Evolutionary conservation across 2,797 vertebrate species (phyloP).

Genomic region (Macroramphosus scolopax): DNA sequence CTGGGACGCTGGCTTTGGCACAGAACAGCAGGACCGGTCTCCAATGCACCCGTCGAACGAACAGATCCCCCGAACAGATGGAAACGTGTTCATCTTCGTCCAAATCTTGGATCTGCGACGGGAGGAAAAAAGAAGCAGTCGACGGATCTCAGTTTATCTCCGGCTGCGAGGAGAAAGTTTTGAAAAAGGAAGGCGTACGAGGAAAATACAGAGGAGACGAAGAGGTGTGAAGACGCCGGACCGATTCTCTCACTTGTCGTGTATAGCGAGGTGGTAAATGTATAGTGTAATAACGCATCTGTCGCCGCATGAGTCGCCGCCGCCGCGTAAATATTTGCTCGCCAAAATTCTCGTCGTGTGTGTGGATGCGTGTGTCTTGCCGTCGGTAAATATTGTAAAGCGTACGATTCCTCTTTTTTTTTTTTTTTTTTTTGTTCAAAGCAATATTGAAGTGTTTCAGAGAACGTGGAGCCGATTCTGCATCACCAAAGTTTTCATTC

Average conservation of each 20-base stretch:
- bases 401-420: too few relatives aligned
- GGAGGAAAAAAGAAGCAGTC: slow-evolving; percentile 9
- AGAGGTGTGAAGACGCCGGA: slow-evolving; percentile 12
- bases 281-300: slow-evolving; percentile 52
- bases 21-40: slow-evolving; percentile 55
- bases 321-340: slow-evolving; percentile 54
- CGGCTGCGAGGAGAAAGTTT: slow-evolving; percentile 35
- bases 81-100: slow-evolving; percentile 55
- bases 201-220: too few relatives aligned
- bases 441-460: slow-evolving; percentile 71
- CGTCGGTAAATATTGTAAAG: slow-evolving; percentile 64
- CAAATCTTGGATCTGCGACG: slow-evolving; percentile 52
- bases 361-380: slow-evolving; percentile 51
- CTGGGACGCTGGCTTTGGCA: slow-evolving; percentile 68
- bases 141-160: slow-evolving; percentile 54
- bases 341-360: slow-evolving; percentile 40
- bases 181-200: slow-evolving; percentile 35
- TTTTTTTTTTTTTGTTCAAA: slow-evolving; percentile 63
- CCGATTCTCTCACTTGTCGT: slow-evolving; percentile 45
- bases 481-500: slow-evolving; percentile 69
- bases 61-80: slow-evolving; percentile 70
- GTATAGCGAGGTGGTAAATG: slow-evolving; percentile 42
- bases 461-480: slow-evolving; percentile 54
- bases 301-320: slow-evolving; percentile 49
- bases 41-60: slow-evolving; percentile 56